Base-by-base conservation (phyloP, 2,888 invertebrate genomes). In the Hipparchia sbordonii region DNA sequence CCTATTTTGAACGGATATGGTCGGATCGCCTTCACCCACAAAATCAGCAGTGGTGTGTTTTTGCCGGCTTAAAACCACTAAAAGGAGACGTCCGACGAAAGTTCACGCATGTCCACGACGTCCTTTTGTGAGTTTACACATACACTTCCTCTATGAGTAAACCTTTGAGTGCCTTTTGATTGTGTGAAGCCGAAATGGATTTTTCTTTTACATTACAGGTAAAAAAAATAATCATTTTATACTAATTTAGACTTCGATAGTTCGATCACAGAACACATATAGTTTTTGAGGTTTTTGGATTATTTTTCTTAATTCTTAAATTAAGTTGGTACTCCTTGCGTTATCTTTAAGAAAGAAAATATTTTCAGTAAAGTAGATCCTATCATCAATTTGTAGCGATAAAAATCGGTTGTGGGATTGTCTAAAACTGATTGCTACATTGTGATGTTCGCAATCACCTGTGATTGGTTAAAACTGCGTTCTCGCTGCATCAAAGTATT, bases 1-100 rank as follows among this genome's bases (percentile, higher is more conserved):
- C 70, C 70, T 70, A 70, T 62, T 70, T 39, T 45, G 61, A 80
- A 76, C 86, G 82, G 86, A 90, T 90, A 89, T 87, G 89, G 91
- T 85, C 85, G 88, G 90, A 90, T 91, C 89, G 85, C 87, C 89
- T 88, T 92, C 91, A 90, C 92, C 91, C 92, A 92, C 91, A 82
- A 82, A 81, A 76, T 86, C 80, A 80, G 76, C 78, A 77, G 79
- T 80, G 74, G 70, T 72, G 75, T 46, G 74, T 85, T 88, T 87
- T 88, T 85, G 84, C 82, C 79, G 82, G 81, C 80, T 82, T 82
- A 85, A 87, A 81, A 81, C 80, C 83, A 86, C 86, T 88, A 88
- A 89, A 91, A 90, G 88, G 87, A 88, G 85, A 81, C 81, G 80
- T 77, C 82, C 80, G 84, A 85, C 82, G 83, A 85, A 84, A 83